These are phyloP conservation scores for Ceriagrion tenellum DNA, from an alignment of 2,888 invertebrate genomes.

Conservation along the genomic window DNA sequence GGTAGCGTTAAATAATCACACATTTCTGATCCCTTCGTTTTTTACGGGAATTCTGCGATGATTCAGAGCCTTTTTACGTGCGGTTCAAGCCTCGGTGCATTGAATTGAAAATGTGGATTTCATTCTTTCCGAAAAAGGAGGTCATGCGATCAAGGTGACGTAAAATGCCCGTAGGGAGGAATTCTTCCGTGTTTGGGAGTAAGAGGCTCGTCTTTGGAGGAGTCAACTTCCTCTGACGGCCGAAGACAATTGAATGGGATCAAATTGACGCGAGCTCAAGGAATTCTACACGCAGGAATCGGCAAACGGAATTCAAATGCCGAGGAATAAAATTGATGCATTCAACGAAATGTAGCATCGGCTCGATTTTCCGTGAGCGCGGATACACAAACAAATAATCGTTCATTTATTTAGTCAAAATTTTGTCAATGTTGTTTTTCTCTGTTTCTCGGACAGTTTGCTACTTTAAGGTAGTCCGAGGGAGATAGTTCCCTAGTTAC, in stretches of 20 bases:
- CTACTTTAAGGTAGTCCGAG: too few relatives aligned
- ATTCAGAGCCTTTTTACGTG: too few relatives aligned
- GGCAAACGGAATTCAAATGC: neutral
- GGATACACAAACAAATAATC: neutral
- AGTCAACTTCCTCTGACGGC: neutral
- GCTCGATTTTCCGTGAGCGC: neutral
- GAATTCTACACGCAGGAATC: neutral
- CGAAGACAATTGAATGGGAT: neutral
- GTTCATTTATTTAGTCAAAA: too few relatives aligned
- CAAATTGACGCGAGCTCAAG: neutral
- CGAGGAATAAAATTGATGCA: neutral
- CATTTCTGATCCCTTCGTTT: too few relatives aligned
- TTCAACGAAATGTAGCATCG: neutral
- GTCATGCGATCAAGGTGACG: neutral
- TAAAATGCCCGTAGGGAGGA: neutral
- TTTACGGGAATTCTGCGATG: too few relatives aligned
- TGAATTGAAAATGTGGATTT: neutral
- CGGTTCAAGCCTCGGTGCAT: neutral
- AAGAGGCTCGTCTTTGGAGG: neutral
- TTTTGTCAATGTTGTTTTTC: too few relatives aligned
- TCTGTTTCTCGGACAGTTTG: too few relatives aligned
- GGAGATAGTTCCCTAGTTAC: too few relatives aligned
- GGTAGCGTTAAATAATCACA: too few relatives aligned
- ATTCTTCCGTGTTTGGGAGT: neutral
- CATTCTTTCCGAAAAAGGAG: neutral